Evolutionary conservation across 1,140 invertebrate species (phyloP), one percentile per base, ranked within the genome.

Genomic region (Papilio machaon): DNA sequence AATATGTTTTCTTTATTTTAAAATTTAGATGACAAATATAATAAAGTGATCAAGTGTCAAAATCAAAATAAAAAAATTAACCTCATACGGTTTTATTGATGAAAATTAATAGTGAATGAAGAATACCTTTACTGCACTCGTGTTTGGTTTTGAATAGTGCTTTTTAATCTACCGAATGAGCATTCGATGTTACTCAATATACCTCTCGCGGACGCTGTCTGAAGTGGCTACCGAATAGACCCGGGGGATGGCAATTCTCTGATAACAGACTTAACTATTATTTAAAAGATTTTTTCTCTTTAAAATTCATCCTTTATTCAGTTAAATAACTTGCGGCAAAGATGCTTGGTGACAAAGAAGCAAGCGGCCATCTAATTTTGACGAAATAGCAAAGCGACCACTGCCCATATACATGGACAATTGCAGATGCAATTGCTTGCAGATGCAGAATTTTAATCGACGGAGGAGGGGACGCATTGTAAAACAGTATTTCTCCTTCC

Each of bases 131-230:
- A 47, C 15, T 74, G 73, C 73, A 47, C 17, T 52, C 46, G n/a
- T 76, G 47, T 76, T 76, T 52, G 23, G 47, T 76, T 76, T 76
- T 76, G 17, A 76, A 76, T 76, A 49, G 74, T 30, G 47, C 47
- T 76, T 76, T 76, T 76, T 76, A 76, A 76, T 76, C 74, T 76
- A 76, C n/a, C 47, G 43, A 76, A 49, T 76, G 74, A 76, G 13
- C 74, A 35, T 76, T 76, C 74, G 46, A 49, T 76, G 74, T 52
- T 76, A 47, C 47, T 13, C 10, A 47, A 9, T 30, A 30, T 17
- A 9, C 46, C 46, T 23, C 7, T 73, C 35, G 38, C 43, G 73
- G 43, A 47, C 73, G 73, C 38, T 46, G 43, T 52, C 74, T 76
- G 74, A 76, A 76, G 74, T 52, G 74, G 5, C 15, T 30, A 19